Evolutionary conservation across 2,888 invertebrate species (phyloP).

Genomic region (Agonopterix heracliana): DNA sequence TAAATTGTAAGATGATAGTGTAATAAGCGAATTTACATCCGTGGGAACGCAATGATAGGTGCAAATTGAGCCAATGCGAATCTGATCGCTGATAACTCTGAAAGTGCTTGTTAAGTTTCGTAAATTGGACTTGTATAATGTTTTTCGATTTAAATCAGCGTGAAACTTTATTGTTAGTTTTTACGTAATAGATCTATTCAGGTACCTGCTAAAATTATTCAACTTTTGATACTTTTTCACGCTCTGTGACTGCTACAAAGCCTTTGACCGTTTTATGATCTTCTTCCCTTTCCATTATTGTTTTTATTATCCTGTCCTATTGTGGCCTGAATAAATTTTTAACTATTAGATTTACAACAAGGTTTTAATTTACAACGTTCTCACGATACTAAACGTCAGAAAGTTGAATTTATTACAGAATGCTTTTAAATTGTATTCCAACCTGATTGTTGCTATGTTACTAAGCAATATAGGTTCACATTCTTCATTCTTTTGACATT

Average conservation of each 20-base stretch:
- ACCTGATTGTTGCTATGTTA: not conserved
- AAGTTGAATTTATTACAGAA: constrained; percentile 11
- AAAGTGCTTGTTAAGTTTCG: constrained; percentile 31
- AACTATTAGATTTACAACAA: constrained; percentile 7
- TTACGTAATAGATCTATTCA: constrained; percentile 13
- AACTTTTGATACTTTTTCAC: no score
- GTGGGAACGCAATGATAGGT: constrained; percentile 47
- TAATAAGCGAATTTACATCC: constrained; percentile 31
- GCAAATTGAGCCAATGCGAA: constrained; percentile 48
- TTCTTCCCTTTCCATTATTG: constrained; percentile 29
- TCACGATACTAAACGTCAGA: constrained; percentile 18
- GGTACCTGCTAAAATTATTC: no score
- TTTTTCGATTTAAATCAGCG: constrained; percentile 35
- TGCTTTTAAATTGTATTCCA: constrained; percentile 6
- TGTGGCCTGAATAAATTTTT: constrained; percentile 15
- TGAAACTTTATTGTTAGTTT: constrained; percentile 32
- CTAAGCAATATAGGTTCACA: no score
- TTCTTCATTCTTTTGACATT: no score
- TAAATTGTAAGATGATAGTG: constrained; percentile 14
- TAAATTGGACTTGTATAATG: constrained; percentile 23
- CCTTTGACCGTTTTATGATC: constrained; percentile 22
- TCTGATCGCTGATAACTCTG: constrained; percentile 38
- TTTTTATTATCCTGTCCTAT: constrained; percentile 15
- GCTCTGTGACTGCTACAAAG: constrained; percentile 14
- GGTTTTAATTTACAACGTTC: constrained; percentile 13